Percentiles rank a stretch among this genome's conserved stretches.
phyloP scores from a whole-genome alignment of 2,797 vertebrate genomes.

The Eleutherodactylus coqui region DNA sequence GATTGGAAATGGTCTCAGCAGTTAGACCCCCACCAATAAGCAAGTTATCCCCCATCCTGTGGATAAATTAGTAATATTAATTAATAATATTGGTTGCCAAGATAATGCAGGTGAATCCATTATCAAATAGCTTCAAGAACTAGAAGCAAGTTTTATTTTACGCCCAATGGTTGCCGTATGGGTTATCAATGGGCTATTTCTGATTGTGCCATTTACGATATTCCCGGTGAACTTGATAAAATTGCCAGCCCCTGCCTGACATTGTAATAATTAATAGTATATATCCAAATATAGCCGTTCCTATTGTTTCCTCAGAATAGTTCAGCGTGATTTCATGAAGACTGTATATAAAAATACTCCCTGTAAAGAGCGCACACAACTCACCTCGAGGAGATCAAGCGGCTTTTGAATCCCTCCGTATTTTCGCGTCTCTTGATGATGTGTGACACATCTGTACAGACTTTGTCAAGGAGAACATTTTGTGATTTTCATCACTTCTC shows the following conservation, averaged over 20 bases:
- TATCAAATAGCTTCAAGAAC: neutral
- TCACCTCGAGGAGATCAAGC: slow-evolving; percentile 87
- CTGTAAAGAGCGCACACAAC: slow-evolving; percentile 50
- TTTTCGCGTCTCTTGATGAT: slow-evolving; percentile 83
- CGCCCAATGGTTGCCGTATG: neutral
- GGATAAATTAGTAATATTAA: no score
- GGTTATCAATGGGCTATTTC: neutral
- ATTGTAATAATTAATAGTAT: neutral
- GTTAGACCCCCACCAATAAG: no score
- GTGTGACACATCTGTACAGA: slow-evolving; percentile 82
- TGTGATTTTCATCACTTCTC: slow-evolving; percentile 7
- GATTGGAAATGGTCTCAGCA: no score
- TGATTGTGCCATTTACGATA: neutral
- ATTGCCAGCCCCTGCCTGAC: neutral
- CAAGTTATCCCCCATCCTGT: no score
- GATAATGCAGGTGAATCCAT: neutral
- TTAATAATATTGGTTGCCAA: neutral
- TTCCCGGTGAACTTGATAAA: neutral
- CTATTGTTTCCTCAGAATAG: neutral
- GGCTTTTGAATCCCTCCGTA: slow-evolving; percentile 80
- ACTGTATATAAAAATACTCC: neutral
- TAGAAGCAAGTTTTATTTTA: neutral
- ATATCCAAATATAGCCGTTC: neutral
- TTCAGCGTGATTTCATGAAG: neutral
- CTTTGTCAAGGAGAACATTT: slow-evolving; percentile 72